Evolutionary conservation across 2,888 invertebrate species (phyloP).

Genomic region (Xylocampa areola): DNA sequence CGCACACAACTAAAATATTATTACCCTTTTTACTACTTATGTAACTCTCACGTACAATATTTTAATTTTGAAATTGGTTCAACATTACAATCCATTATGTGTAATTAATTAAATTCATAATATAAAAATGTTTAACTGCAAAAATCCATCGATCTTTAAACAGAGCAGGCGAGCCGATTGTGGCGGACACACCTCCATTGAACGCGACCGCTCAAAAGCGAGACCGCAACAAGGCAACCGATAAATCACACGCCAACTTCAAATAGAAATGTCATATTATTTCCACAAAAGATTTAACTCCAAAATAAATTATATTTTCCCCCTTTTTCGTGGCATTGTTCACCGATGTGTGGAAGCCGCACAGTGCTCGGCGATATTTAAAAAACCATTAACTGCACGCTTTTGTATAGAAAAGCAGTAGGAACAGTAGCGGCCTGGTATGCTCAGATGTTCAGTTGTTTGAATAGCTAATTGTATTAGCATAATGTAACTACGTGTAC

Average conservation of each 20-base stretch:
- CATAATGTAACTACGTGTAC: conserved; percentile 26
- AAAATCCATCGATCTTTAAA: conserved; percentile 67
- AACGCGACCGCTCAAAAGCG: conserved; percentile 70
- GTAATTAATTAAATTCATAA: conserved; percentile 26
- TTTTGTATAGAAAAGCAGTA: conserved; percentile 74
- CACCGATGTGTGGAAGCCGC: conserved; percentile 87
- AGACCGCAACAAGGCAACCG: conserved; percentile 82
- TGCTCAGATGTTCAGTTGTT: conserved; percentile 59
- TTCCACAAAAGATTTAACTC: conserved; percentile 90
- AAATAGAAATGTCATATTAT: conserved; percentile 91
- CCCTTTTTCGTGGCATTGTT: conserved; percentile 85
- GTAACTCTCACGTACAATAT: too few relatives aligned
- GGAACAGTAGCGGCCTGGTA: conserved; percentile 58
- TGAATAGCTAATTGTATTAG: conserved; percentile 54
- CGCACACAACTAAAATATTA: too few relatives aligned
- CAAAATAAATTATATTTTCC: conserved; percentile 90
- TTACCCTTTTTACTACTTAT: too few relatives aligned
- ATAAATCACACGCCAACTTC: conserved; percentile 89
- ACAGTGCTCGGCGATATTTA: conserved; percentile 84
- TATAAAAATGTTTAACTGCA: conserved; percentile 37
- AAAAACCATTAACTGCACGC: conserved; percentile 89
- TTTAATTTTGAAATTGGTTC: not conserved
- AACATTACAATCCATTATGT: not conserved
- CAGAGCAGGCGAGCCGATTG: conserved; percentile 69
- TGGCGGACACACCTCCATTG: conserved; percentile 72